Evolutionary conservation across 2,113 vertebrate species (phyloP).

Genomic region (Conger conger): DNA sequence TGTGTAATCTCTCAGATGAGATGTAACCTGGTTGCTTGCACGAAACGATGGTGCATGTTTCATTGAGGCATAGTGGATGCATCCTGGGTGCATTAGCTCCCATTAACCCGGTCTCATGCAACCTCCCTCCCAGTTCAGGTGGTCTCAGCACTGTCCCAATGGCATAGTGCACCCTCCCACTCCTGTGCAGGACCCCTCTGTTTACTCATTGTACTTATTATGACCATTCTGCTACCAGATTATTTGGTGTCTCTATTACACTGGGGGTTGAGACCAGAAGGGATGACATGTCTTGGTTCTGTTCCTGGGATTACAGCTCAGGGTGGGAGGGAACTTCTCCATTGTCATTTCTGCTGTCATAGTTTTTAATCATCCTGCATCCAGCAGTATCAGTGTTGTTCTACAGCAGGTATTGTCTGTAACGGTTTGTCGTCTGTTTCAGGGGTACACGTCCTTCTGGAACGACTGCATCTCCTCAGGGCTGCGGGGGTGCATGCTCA

Average conservation of each 20-base stretch:
- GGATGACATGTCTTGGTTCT: not conserved
- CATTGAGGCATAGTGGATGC: not conserved
- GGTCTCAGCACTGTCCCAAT: too few species aligned
- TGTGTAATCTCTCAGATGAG: not conserved
- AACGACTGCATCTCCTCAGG: conserved; percentile 98
- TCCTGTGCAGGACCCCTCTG: too few species aligned
- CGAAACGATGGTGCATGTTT: not conserved
- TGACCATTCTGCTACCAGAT: not conserved
- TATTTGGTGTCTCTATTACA: not conserved
- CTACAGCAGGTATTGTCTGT: not conserved
- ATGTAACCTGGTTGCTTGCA: not conserved
- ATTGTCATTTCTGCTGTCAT: not conserved
- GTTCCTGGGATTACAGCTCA: not conserved
- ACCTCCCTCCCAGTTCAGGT: too few species aligned
- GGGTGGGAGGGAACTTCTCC: not conserved
- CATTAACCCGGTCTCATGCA: not conserved
- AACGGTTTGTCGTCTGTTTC: conserved; percentile 10
- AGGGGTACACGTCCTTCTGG: conserved; percentile 99
- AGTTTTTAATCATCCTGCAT: not conserved
- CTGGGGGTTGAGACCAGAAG: not conserved
- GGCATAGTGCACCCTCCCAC: too few species aligned
- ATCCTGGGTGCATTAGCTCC: not conserved
- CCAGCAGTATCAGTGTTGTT: not conserved
- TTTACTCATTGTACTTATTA: not conserved
- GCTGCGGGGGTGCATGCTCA: conserved; percentile 95